Conservation (phyloP, 2,113 vertebrate species). For the Nothoprocta perdicaria region DNA sequence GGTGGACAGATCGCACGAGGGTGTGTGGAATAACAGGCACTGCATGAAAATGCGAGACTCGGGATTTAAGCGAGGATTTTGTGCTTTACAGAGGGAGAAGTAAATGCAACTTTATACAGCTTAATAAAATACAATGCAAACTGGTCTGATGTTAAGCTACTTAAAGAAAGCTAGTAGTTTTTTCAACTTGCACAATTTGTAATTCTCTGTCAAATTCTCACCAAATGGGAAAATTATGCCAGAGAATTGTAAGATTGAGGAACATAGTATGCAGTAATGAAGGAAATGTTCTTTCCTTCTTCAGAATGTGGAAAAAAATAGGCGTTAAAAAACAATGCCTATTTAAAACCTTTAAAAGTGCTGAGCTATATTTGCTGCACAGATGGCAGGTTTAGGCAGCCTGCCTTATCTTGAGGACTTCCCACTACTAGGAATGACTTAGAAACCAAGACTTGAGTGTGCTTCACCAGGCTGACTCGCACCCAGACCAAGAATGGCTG, state of each 20-base stretch:
- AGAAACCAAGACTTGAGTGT: not conserved
- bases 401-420: not conserved
- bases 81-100: not conserved
- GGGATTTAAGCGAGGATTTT: not conserved
- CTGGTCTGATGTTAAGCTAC: not conserved
- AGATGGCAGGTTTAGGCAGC: constrained; percentile 3
- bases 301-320: not conserved
- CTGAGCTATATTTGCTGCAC: not conserved
- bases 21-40: not conserved
- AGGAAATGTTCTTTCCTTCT: not conserved
- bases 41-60: not conserved
- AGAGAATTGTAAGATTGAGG: not conserved
- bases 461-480: not conserved
- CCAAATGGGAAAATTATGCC: not conserved
- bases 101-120: not conserved
- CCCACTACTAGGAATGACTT: not conserved
- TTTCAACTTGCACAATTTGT: not conserved
- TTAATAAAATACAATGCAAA: not conserved
- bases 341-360: not conserved
- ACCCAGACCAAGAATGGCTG: not conserved
- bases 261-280: fast-evolving
- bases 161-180: not conserved
- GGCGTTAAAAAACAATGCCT: not conserved
- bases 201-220: not conserved
- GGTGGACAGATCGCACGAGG: not conserved